Percentiles rank a stretch among this genome's conserved stretches.
phyloP scores from a whole-genome alignment of 2,797 vertebrate genomes.

The Nannoperca obscura region DNA sequence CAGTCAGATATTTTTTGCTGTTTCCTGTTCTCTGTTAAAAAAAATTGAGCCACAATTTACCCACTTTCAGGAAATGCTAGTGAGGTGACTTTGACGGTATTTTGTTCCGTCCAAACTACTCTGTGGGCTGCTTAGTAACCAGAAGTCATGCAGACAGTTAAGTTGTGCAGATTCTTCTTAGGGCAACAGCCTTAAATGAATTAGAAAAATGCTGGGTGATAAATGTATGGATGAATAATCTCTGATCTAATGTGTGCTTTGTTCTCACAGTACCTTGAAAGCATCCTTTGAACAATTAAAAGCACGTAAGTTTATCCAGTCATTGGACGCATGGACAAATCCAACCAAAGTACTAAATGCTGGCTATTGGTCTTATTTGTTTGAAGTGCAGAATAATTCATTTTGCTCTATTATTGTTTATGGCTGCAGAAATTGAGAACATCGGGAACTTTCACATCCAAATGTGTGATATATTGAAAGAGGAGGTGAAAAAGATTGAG shows the following conservation, averaged over 20 bases:
- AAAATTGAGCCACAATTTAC: not conserved
- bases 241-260: constrained; percentile 22
- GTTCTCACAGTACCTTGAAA: constrained; percentile 87
- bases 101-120: not conserved
- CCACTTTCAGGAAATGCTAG: not conserved
- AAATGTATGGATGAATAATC: not conserved
- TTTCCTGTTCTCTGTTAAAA: constrained; percentile 33
- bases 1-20: constrained; percentile 3
- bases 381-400: not conserved
- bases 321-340: not conserved
- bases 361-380: not conserved
- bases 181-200: not conserved
- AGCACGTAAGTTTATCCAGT: constrained; percentile 87
- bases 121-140: not conserved
- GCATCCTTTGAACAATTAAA: constrained; percentile 92
- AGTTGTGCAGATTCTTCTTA: too few species aligned
- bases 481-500: constrained; percentile 93
- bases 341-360: not conserved
- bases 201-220: not conserved
- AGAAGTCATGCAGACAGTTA: not conserved
- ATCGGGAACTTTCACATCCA: constrained; percentile 94
- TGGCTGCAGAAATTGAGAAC: constrained; percentile 90
- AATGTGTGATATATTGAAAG: constrained; percentile 89
- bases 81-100: too few species aligned
- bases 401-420: constrained; percentile 6